phyloP scores from a whole-genome alignment of 2,113 vertebrate genomes.

The Aix galericulata region DNA sequence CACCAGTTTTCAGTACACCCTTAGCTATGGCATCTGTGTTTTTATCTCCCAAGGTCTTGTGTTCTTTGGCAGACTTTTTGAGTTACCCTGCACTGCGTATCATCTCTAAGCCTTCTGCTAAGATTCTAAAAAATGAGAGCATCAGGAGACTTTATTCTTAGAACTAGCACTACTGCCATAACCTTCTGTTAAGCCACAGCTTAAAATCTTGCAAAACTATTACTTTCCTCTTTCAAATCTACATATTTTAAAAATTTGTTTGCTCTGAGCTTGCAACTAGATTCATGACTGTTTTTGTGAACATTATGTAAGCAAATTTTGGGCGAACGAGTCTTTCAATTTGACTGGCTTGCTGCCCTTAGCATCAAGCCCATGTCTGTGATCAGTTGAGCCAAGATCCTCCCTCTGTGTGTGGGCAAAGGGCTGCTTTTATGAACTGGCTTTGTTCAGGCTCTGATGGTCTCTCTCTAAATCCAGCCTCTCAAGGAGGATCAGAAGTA shows the following conservation, averaged over 20 bases:
- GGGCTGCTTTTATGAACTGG: background rate
- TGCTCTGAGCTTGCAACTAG: background rate
- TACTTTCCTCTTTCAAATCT: slow-evolving; percentile 5
- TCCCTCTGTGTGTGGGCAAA: background rate
- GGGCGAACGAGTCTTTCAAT: background rate
- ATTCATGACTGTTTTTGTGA: background rate
- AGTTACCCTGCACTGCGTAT: slow-evolving; percentile 3
- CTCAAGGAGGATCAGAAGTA: background rate
- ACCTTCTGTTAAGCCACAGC: background rate
- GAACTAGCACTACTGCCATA: background rate
- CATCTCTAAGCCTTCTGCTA: slow-evolving; percentile 54
- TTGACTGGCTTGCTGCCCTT: background rate
- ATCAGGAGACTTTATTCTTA: slow-evolving; percentile 60
- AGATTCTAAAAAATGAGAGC: slow-evolving; percentile 25
- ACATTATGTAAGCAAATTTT: slow-evolving; percentile 8
- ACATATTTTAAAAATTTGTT: background rate
- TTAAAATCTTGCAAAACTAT: slow-evolving; percentile 35
- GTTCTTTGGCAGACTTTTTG: slow-evolving; percentile 54
- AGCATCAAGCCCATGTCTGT: background rate
- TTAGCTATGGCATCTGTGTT: slow-evolving; percentile 47
- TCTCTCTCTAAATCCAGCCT: background rate
- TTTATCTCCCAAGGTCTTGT: slow-evolving; percentile 54
- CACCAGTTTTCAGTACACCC: slow-evolving; percentile 50
- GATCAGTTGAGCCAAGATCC: background rate
- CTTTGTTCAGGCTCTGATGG: background rate